Percentiles rank a stretch among this genome's conserved stretches.
Evolutionary conservation across 2,113 vertebrate genomes (phyloP).

Genomic region (Catharus fuscescens): DNA sequence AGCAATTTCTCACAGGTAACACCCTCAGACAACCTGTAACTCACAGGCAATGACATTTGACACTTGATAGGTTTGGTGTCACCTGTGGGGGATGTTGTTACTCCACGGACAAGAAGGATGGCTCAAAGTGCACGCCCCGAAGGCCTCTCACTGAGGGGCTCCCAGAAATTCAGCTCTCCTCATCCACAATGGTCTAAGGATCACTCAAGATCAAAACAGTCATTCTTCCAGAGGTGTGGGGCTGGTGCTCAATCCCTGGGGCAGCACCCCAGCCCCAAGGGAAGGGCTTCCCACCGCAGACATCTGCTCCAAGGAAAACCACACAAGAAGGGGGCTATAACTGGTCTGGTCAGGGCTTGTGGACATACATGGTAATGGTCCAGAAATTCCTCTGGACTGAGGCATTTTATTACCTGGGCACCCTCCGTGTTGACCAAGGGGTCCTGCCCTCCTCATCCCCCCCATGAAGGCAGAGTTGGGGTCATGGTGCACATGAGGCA

Average conservation of each 20-base stretch:
- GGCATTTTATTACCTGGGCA: not conserved
- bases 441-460: not conserved
- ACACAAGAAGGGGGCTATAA: not conserved
- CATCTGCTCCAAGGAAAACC: not conserved
- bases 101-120: accelerated
- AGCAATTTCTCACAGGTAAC: not conserved
- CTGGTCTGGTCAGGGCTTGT: not conserved
- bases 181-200: not conserved
- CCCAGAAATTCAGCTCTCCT: not conserved
- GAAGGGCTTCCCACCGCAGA: not conserved
- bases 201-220: not conserved
- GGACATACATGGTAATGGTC: too few relatives aligned
- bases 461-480: accelerated
- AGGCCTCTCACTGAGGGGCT: not conserved
- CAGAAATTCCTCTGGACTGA: not conserved
- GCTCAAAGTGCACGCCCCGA: accelerated
- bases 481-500: accelerated
- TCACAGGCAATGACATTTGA: not conserved
- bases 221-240: not conserved
- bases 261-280: not conserved
- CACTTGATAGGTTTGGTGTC: not conserved
- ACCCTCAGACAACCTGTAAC: not conserved
- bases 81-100: not conserved
- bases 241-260: not conserved
- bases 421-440: not conserved